phyloP scores from a whole-genome alignment of 2,888 invertebrate genomes.

The Aradus depressus region DNA sequence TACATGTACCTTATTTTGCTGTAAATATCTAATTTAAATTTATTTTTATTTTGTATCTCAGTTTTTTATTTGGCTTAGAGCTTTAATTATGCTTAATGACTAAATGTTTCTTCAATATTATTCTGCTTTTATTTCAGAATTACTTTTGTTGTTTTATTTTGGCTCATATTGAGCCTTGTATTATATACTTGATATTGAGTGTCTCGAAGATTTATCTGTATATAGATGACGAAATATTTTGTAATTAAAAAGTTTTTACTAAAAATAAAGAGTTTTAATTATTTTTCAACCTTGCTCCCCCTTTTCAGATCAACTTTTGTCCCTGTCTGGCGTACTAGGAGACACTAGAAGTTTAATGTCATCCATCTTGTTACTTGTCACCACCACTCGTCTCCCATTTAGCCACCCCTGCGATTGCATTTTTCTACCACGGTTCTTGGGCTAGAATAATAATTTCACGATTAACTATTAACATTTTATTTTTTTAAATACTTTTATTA shows the following conservation, averaged over 20 bases:
- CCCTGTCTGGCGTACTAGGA: too few species aligned
- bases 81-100: constrained; percentile 12
- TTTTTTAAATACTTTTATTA: too few species aligned
- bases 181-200: constrained; percentile 16
- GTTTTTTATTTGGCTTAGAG: constrained; percentile 14
- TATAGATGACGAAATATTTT: constrained; percentile 19
- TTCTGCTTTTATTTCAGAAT: constrained; percentile 17
- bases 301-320: too few species aligned
- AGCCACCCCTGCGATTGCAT: too few species aligned
- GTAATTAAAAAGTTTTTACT: constrained; percentile 22
- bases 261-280: too few species aligned
- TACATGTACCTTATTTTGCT: constrained; percentile 2
- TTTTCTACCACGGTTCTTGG: too few species aligned
- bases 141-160: constrained; percentile 11
- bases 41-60: constrained; percentile 1
- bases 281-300: background rate
- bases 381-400: too few species aligned
- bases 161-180: constrained; percentile 23
- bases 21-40: constrained; percentile 1
- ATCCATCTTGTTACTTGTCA: too few species aligned
- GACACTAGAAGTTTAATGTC: too few species aligned
- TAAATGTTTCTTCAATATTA: constrained; percentile 6
- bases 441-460: too few species aligned
- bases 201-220: constrained; percentile 18
- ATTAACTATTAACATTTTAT: too few species aligned